These are phyloP conservation scores for Microctonus brassicae DNA, from an alignment of 2,888 invertebrate genomes.

Conservation along the genomic window DNA sequence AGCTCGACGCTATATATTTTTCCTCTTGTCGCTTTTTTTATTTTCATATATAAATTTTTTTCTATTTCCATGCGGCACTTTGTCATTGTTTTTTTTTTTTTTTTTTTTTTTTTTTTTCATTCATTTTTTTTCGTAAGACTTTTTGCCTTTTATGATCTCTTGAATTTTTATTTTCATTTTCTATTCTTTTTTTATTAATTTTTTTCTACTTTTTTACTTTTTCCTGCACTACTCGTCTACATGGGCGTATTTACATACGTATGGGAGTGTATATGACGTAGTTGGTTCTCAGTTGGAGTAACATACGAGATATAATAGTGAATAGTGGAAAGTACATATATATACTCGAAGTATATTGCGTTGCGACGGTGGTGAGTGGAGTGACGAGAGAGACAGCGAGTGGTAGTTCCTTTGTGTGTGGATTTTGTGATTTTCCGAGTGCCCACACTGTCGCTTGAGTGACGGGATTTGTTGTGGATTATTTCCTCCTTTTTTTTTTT, in stretches of 20 bases:
- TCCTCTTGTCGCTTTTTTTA: conserved; percentile 12
- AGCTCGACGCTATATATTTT: conserved; percentile 41
- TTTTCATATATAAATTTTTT: not conserved
- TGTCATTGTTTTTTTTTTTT: not conserved
- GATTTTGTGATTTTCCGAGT: conserved; percentile 32
- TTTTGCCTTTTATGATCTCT: conserved; percentile 1
- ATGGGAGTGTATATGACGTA: not conserved
- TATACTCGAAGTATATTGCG: conserved; percentile 23
- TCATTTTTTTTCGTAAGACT: conserved; percentile 8
- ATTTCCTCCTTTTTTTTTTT: not conserved
- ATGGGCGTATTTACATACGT: not conserved
- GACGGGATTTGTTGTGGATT: not conserved
- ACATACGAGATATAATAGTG: no score
- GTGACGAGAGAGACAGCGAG: not conserved
- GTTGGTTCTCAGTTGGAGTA: no score
- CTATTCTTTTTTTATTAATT: not conserved
- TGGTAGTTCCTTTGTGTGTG: conserved; percentile 29
- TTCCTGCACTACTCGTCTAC: not conserved
- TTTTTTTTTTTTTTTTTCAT: conserved; percentile 7
- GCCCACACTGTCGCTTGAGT: conserved; percentile 7
- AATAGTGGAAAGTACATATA: no score
- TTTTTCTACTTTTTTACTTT: not conserved
- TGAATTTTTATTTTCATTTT: not conserved
- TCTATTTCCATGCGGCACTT: conserved; percentile 9
- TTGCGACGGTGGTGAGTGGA: conserved; percentile 27